These are phyloP conservation scores for Nowickia ferox DNA, from an alignment of 2,888 invertebrate genomes.

Conservation along the genomic window DNA sequence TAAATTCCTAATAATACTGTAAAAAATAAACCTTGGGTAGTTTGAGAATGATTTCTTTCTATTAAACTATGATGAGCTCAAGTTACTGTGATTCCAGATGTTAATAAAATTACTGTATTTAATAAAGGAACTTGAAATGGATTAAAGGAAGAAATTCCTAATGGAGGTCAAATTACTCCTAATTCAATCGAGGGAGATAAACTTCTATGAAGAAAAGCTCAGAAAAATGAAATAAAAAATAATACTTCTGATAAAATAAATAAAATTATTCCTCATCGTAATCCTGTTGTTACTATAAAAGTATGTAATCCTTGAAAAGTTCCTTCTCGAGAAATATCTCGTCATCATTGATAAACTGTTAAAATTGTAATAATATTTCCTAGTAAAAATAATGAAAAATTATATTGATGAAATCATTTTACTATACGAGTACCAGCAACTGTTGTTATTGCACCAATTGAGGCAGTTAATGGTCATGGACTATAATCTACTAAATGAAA, in stretches of 20 bases:
- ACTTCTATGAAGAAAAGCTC: too few species aligned
- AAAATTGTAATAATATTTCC: conserved; percentile 79
- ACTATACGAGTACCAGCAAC: conserved; percentile 85
- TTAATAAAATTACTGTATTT: conserved; percentile 89
- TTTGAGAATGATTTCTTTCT: conserved; percentile 79
- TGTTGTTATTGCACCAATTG: conserved; percentile 85
- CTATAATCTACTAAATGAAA: conserved; percentile 88
- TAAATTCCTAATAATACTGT: conserved; percentile 1
- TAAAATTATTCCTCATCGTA: conserved; percentile 86
- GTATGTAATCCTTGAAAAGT: too few species aligned
- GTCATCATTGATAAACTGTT: conserved; percentile 86
- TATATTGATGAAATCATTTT: conserved; percentile 85
- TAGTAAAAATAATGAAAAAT: conserved; percentile 75
- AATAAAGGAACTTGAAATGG: conserved; percentile 81
- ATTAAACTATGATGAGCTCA: conserved; percentile 86
- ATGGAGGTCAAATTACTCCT: too few species aligned
- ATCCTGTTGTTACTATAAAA: too few species aligned
- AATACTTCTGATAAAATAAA: conserved; percentile 88
- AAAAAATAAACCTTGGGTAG: neutral
- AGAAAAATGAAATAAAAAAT: conserved; percentile 83
- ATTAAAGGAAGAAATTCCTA: too few species aligned
- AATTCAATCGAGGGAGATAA: too few species aligned
- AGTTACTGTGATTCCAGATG: conserved; percentile 88
- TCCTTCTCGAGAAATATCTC: too few species aligned
- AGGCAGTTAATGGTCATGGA: conserved; percentile 86